phyloP scores from a whole-genome alignment of 2,113 vertebrate genomes.

The Octodon degus region DNA sequence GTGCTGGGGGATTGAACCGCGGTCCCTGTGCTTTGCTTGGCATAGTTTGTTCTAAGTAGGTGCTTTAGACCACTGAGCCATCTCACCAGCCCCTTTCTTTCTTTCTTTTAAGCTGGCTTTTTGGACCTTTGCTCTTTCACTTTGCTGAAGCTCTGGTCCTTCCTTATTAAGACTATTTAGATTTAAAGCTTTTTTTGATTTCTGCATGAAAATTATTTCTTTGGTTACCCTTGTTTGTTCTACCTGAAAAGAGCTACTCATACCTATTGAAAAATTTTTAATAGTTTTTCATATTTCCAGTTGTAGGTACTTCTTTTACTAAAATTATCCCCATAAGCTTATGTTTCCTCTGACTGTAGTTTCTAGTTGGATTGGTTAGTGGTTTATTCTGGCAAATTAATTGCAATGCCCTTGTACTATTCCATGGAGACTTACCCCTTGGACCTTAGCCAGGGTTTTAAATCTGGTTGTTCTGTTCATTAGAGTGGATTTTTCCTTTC shows the following conservation, averaged over 20 bases:
- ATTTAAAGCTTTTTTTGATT: slow-evolving; percentile 22
- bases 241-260: slow-evolving; percentile 11
- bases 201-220: slow-evolving; percentile 51
- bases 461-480: slow-evolving; percentile 50
- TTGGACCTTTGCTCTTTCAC: background rate
- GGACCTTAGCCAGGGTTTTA: slow-evolving; percentile 24
- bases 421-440: slow-evolving; percentile 52
- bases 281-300: background rate
- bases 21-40: no score
- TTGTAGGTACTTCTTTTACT: background rate
- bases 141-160: background rate
- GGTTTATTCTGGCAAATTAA: slow-evolving; percentile 56
- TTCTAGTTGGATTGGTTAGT: slow-evolving; percentile 58
- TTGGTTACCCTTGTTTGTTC: slow-evolving; percentile 33
- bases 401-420: slow-evolving; percentile 29
- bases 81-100: no score
- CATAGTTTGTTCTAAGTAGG: no score
- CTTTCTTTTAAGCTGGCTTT: background rate
- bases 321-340: slow-evolving; percentile 38
- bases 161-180: slow-evolving; percentile 8
- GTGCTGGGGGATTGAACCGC: no score
- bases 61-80: no score
- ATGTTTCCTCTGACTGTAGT: slow-evolving; percentile 55
- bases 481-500: background rate
- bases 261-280: background rate